A percentile compares a stretch with the other conserved stretches of the same genome.
These are phyloP conservation scores for Plagodis dolabraria DNA, from an alignment of 2,888 invertebrate genomes.

Conservation along the genomic window DNA sequence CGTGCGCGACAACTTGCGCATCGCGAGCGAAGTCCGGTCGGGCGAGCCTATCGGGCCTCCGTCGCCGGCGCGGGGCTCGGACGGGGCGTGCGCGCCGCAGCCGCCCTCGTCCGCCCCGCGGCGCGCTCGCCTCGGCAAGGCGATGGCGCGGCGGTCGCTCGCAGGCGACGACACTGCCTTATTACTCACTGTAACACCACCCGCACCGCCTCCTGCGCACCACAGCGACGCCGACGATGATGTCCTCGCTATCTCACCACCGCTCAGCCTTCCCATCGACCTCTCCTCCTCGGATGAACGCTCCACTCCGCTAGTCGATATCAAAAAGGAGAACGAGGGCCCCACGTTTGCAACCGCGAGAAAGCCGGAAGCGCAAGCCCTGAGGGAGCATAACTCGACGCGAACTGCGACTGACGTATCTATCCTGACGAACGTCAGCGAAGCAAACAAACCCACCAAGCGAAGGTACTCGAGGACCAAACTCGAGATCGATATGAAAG, in stretches of 20 bases:
- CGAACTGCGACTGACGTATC: conserved; percentile 47
- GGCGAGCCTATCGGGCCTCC: conserved; percentile 85
- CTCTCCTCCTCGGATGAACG: conserved; percentile 79
- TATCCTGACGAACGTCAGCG: conserved; percentile 44
- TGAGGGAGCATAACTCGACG: conserved; percentile 68
- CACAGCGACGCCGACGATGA: conserved; percentile 82
- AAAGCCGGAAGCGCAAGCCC: conserved; percentile 74
- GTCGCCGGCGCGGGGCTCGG: conserved; percentile 88
- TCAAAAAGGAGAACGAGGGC: conserved; percentile 79
- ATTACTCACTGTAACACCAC: conserved; percentile 65
- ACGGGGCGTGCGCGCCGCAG: conserved; percentile 87
- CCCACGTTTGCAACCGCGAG: conserved; percentile 66
- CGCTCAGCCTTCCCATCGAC: conserved; percentile 74
- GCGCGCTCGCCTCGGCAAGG: conserved; percentile 83
- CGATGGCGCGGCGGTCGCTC: conserved; percentile 87
- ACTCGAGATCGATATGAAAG: conserved; percentile 79
- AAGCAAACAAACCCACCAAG: conserved; percentile 68
- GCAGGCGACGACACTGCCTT: conserved; percentile 82
- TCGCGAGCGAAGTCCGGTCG: conserved; percentile 65
- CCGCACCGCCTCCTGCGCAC: conserved; percentile 59
- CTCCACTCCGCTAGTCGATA: conserved; percentile 73
- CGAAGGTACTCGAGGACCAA: conserved; percentile 77
- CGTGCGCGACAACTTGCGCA: conserved; percentile 68
- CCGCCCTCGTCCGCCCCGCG: conserved; percentile 78
- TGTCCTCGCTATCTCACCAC: conserved; percentile 78